Conservation (phyloP, 2,113 vertebrate species). For the Miniopterus natalensis region DNA sequence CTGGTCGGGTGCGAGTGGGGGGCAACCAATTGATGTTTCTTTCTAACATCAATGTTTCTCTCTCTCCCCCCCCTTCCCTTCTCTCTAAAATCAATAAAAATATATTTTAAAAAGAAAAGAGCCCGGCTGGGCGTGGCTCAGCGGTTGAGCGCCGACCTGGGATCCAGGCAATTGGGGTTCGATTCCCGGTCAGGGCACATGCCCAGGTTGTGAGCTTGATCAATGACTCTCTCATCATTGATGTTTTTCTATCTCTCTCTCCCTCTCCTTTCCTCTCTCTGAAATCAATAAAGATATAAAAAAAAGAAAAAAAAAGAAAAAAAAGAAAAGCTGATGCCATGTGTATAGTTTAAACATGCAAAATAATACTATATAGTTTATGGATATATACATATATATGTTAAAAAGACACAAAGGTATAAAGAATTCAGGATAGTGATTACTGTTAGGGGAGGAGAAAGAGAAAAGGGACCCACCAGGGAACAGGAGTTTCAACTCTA, state of each 20-base stretch:
- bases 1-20: no score
- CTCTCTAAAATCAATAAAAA: no score
- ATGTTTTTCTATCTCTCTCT: no score
- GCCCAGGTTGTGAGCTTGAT: no score
- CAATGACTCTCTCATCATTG: no score
- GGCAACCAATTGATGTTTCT: neutral
- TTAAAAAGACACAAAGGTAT: slow-evolving; percentile 1
- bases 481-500: neutral
- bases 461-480: neutral
- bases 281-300: neutral
- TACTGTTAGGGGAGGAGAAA: neutral
- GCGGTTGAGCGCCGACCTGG: no score
- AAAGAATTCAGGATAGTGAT: slow-evolving; percentile 17
- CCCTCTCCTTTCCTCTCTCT: neutral
- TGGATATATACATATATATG: neutral
- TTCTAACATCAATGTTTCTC: neutral
- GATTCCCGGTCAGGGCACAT: no score
- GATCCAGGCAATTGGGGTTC: no score
- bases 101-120: no score
- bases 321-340: neutral
- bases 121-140: no score
- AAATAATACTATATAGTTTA: slow-evolving; percentile 31
- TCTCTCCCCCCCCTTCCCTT: neutral
- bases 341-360: neutral
- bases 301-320: no score